phyloP scores from a whole-genome alignment of 2,888 invertebrate genomes.

The Tuta absoluta region DNA sequence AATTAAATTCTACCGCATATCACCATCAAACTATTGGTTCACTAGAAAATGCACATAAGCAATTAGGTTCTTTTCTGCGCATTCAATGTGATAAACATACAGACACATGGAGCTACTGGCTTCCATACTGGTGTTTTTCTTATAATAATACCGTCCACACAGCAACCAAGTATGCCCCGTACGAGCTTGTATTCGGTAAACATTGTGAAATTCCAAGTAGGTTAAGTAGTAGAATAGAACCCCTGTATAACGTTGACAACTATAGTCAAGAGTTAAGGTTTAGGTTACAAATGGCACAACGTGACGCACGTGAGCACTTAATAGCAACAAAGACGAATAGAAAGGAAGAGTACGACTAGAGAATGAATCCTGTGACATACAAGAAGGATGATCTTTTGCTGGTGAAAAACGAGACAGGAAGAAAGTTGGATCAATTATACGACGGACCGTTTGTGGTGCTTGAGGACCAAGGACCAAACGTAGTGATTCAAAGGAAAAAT shows the following conservation, averaged over 20 bases:
- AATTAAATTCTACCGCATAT: conserved; percentile 15
- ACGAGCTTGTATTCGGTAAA: conserved; percentile 11
- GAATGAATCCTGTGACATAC: too few relatives aligned
- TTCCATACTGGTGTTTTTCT: too few relatives aligned
- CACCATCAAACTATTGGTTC: conserved; percentile 23
- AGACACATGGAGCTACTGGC: too few relatives aligned
- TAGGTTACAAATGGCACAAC: conserved; percentile 14
- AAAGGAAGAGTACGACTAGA: too few relatives aligned
- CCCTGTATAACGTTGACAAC: conserved; percentile 18
- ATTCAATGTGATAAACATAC: conserved; percentile 9
- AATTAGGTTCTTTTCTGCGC: neutral
- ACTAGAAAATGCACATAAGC: conserved; percentile 19
- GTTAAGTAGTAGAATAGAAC: neutral
- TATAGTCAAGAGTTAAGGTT: conserved; percentile 21
- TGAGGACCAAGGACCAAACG: too few relatives aligned
- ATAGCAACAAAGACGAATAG: too few relatives aligned
- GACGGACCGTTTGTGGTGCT: too few relatives aligned
- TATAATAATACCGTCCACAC: conserved; percentile 21
- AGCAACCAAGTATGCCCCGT: conserved; percentile 1
- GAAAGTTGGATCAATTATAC: too few relatives aligned
- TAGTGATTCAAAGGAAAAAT: too few relatives aligned
- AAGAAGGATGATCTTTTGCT: too few relatives aligned
- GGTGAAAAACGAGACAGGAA: too few relatives aligned
- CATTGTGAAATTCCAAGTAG: conserved; percentile 1
- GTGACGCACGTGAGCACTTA: conserved; percentile 13